A percentile compares a stretch with the other conserved stretches of the same genome.
Conservation (phyloP, 2,113 vertebrate species). For the Scytalopus superciliaris region DNA sequence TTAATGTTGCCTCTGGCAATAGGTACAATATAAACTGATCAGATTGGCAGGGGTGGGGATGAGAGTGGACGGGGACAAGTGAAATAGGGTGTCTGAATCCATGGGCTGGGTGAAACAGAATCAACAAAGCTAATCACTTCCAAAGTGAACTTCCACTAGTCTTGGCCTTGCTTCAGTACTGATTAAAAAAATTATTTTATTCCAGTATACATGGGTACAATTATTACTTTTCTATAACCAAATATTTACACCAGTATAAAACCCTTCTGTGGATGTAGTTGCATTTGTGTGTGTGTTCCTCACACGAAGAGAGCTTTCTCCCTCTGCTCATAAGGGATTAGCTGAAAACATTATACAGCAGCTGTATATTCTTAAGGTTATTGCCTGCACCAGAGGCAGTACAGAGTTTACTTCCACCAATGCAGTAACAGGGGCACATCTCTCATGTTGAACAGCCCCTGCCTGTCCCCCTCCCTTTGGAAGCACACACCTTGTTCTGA, state of each 20-base stretch:
- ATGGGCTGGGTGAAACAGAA: background rate
- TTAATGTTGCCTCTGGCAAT: background rate
- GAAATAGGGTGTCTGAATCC: background rate
- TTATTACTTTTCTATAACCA: background rate
- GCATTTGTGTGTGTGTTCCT: fast-evolving
- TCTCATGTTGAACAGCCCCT: background rate
- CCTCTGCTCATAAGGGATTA: background rate
- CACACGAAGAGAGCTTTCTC: background rate
- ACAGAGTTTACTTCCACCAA: background rate
- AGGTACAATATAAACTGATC: background rate
- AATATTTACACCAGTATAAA: background rate
- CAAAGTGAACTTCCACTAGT: background rate
- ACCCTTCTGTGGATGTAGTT: background rate
- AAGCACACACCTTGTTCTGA: background rate
- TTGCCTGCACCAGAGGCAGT: background rate
- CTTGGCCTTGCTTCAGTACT: background rate
- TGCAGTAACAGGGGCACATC: background rate
- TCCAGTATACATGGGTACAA: background rate
- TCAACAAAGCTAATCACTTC: background rate
- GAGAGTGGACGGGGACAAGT: background rate
- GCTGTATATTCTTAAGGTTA: background rate
- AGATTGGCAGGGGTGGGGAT: fast-evolving
- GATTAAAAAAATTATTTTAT: background rate
- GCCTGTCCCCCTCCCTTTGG: background rate
- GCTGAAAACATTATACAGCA: background rate